Conservation (phyloP, 2,113 vertebrate species). For the Theristicus caerulescens region DNA sequence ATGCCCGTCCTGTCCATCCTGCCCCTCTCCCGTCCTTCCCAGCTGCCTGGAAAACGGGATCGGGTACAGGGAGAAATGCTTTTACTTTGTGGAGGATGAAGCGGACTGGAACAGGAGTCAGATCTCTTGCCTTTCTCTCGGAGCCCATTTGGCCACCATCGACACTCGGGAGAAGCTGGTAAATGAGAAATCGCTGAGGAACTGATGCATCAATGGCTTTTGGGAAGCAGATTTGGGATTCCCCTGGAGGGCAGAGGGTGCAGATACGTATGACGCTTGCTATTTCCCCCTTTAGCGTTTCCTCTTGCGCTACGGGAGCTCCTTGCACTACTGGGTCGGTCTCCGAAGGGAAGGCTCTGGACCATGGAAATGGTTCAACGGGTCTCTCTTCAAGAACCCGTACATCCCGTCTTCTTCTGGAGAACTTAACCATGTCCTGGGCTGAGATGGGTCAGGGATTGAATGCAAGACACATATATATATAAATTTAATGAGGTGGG, state of each 20-base stretch:
- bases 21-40: not conserved
- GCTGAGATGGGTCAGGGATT: not conserved
- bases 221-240: not conserved
- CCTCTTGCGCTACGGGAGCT: not conserved
- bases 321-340: not conserved
- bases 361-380: not conserved
- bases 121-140: not conserved
- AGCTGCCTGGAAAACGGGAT: not conserved
- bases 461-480: not conserved
- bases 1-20: not conserved
- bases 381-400: not conserved
- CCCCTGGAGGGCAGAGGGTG: no score
- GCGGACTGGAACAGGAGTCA: not conserved
- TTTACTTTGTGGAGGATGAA: not conserved
- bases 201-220: accelerated
- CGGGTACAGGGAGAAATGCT: not conserved
- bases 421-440: not conserved
- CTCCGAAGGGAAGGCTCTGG: not conserved
- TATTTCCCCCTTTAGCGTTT: not conserved
- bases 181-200: not conserved
- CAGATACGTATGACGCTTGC: not conserved
- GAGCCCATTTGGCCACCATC: not conserved
- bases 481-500: not conserved
- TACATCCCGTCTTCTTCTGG: not conserved
- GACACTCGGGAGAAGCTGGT: not conserved